Evolutionary conservation across 2,888 invertebrate genomes (phyloP), one percentile per base, ranked within the genome.

Genomic region (Pinctada fucata): DNA sequence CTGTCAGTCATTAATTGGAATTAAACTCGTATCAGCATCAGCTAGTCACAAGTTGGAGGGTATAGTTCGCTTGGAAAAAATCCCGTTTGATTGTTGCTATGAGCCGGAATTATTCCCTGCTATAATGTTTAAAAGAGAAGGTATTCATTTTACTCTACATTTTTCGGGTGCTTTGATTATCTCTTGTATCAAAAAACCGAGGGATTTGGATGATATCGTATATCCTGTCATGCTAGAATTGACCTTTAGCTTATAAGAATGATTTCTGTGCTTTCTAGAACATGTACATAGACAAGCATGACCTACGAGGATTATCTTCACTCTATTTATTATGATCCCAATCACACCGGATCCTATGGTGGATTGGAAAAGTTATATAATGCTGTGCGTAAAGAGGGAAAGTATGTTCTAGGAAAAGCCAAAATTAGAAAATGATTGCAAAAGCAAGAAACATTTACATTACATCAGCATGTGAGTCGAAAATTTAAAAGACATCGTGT

Each of bases 381-480:
- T 72, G 72, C 76, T 8, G 78, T 79, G 71, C 77, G 78, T 68
- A 79, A 80, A 72, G 82, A 83, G 45, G 83, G 78, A 8, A 76
- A 79, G 72, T 81, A 76, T n/a, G 78, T 79, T 8, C 50, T 80
- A 5, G 63, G 77, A 45, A 75, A 68, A 70, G 73, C 72, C 10
- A 79, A 81, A 71, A 82, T 84, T 68, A 75, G 75, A 13, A 76
- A 82, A 50, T 81, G 79, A 82, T 72, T 81, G 10, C 68, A 68
- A 45, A 68, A 68, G 47, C 68, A 68, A 45, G 68, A 68, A 68
- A 68, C 68, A 10, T 68, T 45, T 68, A 68, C 68, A 47, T 68
- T 68, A 45, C 31, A 68, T 45, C 68, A 68, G 47, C 68, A 68
- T 4, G 68, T 68, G 45, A 8, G 45, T 45, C 68, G 45, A 5